Evolutionary conservation across 2,797 vertebrate genomes (phyloP), one percentile per base, ranked within the genome.

Genomic region (Gephyroberyx darwinii): DNA sequence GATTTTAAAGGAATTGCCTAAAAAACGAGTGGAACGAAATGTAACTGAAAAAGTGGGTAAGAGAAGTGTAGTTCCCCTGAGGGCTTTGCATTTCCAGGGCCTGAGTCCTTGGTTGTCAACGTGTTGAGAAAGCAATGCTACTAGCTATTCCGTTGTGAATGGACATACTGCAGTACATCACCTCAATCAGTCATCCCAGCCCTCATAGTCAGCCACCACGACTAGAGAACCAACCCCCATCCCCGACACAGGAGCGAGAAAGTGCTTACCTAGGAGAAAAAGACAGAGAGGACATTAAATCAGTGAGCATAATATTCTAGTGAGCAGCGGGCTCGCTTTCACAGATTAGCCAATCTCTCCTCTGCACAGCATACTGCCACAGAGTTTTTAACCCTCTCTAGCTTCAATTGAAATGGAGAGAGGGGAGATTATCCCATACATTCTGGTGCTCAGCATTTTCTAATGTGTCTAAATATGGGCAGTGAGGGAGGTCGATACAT

Each of bases 261-360:
- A 94, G 87, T 93, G 94, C 94, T 94, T 94, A 94, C 94, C 93
- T 93, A 93, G 86, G 90, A 92, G 90, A 90, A 92, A 93, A 91
- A 92, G 84, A 93, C 80, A 93, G 85, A 91, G 82, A 91, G 83
- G 85, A 87, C 84, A 90, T 93, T 93, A 94, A 93, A 92, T 92
- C 89, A 93, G 90, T 55, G 72, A 81, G 81, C 84, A 90, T 92
- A 92, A 92, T 93, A 92, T 91, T 92, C 86, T 66, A 85, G 91
- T 77, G 84, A 91, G 89, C 86, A 66, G 87, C 70, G 13, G 86
- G 84, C 84, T 90, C 82, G 80, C 82, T 92, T 92, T 92, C 85
- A 86, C 89, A 92, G 91, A 92, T 93, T 91, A 92, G 89, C 89
- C 91, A 91, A 90, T 92, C 91, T 87, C 84, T 91, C 83, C 84